Percentiles rank a stretch among this genome's conserved stretches.
Evolutionary conservation across 2,797 vertebrate genomes (phyloP).

Genomic region (Parambassis ranga): DNA sequence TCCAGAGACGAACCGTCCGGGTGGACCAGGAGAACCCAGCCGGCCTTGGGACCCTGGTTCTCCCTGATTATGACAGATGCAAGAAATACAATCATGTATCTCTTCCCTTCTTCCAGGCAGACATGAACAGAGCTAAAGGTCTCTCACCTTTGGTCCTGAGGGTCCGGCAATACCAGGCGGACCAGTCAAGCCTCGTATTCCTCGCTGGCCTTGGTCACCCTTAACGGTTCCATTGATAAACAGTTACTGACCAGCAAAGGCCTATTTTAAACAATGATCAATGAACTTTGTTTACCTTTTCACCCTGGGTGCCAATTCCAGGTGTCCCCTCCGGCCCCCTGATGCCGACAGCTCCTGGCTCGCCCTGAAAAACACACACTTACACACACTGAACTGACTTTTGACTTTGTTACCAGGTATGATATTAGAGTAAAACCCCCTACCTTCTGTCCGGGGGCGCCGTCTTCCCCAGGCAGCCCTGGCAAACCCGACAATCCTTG

Average conservation of each 20-base stretch:
- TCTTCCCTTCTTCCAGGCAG: too few species aligned
- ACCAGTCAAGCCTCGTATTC: conserved; percentile 85
- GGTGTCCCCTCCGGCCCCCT: conserved; percentile 84
- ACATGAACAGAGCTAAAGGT: background rate
- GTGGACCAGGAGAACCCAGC: conserved; percentile 82
- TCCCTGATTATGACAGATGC: conserved; percentile 85
- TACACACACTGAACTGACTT: background rate
- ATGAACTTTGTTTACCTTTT: conserved; percentile 82
- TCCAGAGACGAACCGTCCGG: conserved; percentile 84
- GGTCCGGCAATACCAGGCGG: conserved; percentile 84
- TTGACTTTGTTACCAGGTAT: background rate
- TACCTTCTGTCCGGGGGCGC: conserved; percentile 91
- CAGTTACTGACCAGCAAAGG: conserved; percentile 3
- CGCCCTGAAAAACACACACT: conserved; percentile 76
- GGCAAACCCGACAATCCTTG: conserved; percentile 85
- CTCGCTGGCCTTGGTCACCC: conserved; percentile 91
- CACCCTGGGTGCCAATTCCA: conserved; percentile 87
- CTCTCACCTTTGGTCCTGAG: conserved; percentile 84
- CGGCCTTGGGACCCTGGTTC: conserved; percentile 86
- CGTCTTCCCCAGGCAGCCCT: conserved; percentile 89
- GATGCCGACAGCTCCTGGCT: conserved; percentile 80
- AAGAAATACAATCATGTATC: too few species aligned
- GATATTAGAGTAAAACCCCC: background rate
- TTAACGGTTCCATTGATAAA: conserved; percentile 35
- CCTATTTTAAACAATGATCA: background rate